Percentiles rank a stretch among this genome's conserved stretches.
phyloP scores from a whole-genome alignment of 2,113 vertebrate species.

The Pelmatolapia mariae region DNA sequence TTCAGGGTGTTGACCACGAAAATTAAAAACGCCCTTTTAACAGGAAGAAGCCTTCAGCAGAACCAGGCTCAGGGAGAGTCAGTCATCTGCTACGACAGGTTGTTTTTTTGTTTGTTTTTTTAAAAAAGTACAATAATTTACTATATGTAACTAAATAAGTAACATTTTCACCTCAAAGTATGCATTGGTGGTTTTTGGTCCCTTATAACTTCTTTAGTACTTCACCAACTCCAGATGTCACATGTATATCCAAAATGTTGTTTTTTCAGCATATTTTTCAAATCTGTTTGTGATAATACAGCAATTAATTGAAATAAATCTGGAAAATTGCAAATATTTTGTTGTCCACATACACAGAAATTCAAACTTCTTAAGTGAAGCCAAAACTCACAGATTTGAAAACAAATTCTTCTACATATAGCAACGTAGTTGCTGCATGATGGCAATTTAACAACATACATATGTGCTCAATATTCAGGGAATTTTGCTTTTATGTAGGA shows the following conservation, averaged over 20 bases:
- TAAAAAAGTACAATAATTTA: neutral
- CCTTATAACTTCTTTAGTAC: neutral
- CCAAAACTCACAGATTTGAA: neutral
- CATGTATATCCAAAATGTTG: neutral
- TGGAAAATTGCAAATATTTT: neutral
- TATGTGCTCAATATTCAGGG: neutral
- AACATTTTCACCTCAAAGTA: neutral
- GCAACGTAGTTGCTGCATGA: neutral
- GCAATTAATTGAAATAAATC: neutral
- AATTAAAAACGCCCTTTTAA: neutral
- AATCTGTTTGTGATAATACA: neutral
- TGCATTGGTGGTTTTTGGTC: neutral
- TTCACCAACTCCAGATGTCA: neutral
- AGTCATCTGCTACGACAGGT: neutral
- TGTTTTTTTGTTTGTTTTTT: neutral
- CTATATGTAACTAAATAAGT: neutral
- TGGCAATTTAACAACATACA: neutral
- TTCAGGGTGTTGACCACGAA: neutral
- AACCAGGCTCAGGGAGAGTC: neutral
- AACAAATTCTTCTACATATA: neutral
- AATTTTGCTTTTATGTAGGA: neutral
- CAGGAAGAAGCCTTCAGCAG: neutral
- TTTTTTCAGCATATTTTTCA: fast-evolving
- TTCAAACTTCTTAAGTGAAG: neutral
- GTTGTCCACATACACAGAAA: neutral